Evolutionary conservation across 2,888 invertebrate species (phyloP).

Genomic region (Galerucella calmariensis): DNA sequence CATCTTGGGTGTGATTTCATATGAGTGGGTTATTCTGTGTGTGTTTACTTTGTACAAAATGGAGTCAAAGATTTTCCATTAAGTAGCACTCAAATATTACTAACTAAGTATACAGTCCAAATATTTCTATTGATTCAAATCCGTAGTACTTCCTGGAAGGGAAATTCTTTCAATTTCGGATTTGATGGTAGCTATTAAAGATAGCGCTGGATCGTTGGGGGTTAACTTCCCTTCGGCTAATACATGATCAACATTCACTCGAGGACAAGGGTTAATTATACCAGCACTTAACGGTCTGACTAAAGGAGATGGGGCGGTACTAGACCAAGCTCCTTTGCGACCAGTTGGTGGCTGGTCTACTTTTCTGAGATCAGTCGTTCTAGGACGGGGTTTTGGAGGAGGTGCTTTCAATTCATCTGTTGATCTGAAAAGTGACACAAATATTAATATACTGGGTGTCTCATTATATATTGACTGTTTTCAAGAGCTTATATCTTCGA

Average conservation of each 20-base stretch:
- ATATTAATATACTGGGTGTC: not conserved
- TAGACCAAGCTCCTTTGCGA: constrained; percentile 68
- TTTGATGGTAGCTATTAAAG: constrained; percentile 86
- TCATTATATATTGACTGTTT: too few species aligned
- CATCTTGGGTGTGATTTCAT: too few species aligned
- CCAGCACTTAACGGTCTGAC: constrained; percentile 75
- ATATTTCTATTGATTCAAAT: constrained; percentile 48
- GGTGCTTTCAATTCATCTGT: constrained; percentile 49
- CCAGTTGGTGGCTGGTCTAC: constrained; percentile 58
- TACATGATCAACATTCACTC: constrained; percentile 68
- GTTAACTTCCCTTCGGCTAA: constrained; percentile 70
- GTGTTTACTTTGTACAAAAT: too few species aligned
- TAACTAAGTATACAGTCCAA: too few species aligned
- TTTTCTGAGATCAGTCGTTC: constrained; percentile 59
- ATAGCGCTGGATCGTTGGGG: constrained; percentile 79
- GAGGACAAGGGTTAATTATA: constrained; percentile 68
- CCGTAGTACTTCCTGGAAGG: constrained; percentile 62
- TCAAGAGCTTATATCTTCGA: too few species aligned
- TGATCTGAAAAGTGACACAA: constrained; percentile 39
- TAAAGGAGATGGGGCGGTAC: constrained; percentile 67
- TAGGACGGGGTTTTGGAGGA: constrained; percentile 57
- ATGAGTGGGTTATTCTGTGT: too few species aligned
- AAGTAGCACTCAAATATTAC: too few species aligned
- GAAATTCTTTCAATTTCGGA: constrained; percentile 70
- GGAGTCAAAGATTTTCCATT: too few species aligned